Evolutionary conservation across 2,797 vertebrate species (phyloP).

Genomic region (Hapalemur alaotrensis): DNA sequence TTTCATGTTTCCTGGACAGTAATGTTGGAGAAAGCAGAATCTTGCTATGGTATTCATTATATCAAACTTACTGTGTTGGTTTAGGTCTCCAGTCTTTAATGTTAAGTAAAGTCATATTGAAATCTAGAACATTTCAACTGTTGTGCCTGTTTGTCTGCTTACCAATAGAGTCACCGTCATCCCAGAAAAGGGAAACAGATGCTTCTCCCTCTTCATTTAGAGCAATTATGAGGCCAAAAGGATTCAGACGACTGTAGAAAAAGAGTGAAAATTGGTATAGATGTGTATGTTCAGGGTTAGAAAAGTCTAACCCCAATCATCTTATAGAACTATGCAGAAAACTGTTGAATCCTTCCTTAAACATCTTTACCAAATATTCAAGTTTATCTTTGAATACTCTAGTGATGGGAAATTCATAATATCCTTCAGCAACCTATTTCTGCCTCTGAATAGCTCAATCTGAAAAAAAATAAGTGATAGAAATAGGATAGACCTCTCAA

Average conservation of each 20-base stretch:
- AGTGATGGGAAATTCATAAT: not conserved
- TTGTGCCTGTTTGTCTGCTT: slow-evolving; percentile 36
- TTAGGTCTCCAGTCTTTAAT: not conserved
- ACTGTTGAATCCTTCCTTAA: not conserved
- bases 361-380: not conserved
- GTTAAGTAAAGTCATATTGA: not conserved
- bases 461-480: not conserved
- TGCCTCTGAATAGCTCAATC: not conserved
- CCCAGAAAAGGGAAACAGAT: slow-evolving; percentile 79
- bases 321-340: not conserved
- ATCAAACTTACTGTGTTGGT: not conserved
- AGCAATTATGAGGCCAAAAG: slow-evolving; percentile 72
- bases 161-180: slow-evolving; percentile 76
- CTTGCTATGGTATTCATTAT: not conserved
- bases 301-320: not conserved
- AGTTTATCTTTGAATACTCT: not conserved
- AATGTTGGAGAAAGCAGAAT: not conserved
- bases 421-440: not conserved
- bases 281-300: not conserved
- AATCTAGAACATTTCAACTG: not conserved
- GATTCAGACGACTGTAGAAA: slow-evolving; percentile 72
- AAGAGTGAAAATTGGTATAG: not conserved
- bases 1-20: not conserved
- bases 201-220: slow-evolving; percentile 71
- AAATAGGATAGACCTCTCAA: not conserved